A percentile compares a stretch with the other conserved stretches of the same genome.
Conservation (phyloP, 2,888 invertebrate species). For the Meloe dianella region DNA sequence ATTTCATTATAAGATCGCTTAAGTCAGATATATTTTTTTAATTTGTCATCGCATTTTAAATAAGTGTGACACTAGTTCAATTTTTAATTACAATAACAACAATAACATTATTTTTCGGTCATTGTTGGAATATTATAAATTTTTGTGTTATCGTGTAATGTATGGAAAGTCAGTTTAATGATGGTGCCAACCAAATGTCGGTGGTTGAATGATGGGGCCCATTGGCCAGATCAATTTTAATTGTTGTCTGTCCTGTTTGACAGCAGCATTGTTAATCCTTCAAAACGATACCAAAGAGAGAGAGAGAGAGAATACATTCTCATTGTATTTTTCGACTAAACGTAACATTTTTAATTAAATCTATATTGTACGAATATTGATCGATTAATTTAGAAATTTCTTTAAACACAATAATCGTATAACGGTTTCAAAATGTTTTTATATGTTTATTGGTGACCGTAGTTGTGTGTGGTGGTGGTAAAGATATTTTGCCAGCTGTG, state of each 20-base stretch:
- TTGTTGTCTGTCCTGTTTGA: constrained; percentile 40
- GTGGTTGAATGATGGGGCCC: constrained; percentile 38
- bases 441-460: too few relatives aligned
- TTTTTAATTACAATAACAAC: constrained; percentile 25
- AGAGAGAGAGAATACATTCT: background rate
- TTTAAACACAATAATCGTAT: background rate
- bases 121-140: background rate
- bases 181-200: constrained; percentile 31
- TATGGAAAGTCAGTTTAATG: background rate
- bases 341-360: background rate
- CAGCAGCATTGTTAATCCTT: constrained; percentile 40
- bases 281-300: constrained; percentile 30
- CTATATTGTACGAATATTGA: too few relatives aligned
- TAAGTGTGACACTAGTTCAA: constrained; percentile 33
- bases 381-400: background rate
- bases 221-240: constrained; percentile 38
- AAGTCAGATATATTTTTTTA: constrained; percentile 28
- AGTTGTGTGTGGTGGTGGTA: background rate
- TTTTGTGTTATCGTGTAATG: background rate
- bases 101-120: background rate
- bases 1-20: constrained; percentile 30
- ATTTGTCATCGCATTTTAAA: constrained; percentile 30
- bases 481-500: constrained; percentile 13
- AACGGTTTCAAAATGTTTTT: too few relatives aligned
- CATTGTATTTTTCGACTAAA: background rate